Percentiles rank a stretch among this genome's conserved stretches.
Evolutionary conservation across 2,888 invertebrate species (phyloP).

Genomic region (Leptogaster cylindrica): DNA sequence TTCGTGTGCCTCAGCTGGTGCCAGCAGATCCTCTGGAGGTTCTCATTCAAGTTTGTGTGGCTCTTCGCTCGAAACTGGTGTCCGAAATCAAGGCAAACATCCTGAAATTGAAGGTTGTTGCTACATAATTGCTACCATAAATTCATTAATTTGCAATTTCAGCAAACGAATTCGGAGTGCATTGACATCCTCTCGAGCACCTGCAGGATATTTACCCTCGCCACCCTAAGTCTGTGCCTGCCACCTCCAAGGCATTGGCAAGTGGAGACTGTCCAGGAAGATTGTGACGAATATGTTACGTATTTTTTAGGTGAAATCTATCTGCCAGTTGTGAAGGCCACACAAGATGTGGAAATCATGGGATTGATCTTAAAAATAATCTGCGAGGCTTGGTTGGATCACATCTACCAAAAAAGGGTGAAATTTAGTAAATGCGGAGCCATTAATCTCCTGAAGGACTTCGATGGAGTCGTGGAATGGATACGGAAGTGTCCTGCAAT

Average conservation of each 20-base stretch:
- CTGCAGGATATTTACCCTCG: slow-evolving; percentile 77
- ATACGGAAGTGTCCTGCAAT: slow-evolving; percentile 69
- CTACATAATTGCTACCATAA: no score
- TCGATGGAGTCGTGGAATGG: slow-evolving; percentile 80
- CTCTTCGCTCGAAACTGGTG: slow-evolving; percentile 79
- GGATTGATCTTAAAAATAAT: slow-evolving; percentile 81
- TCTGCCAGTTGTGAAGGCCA: slow-evolving; percentile 78
- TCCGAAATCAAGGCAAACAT: slow-evolving; percentile 80
- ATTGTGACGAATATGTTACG: slow-evolving; percentile 71
- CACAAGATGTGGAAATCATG: slow-evolving; percentile 73
- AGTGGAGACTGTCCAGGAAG: slow-evolving; percentile 61
- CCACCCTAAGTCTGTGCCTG: slow-evolving; percentile 83
- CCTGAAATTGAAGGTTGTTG: slow-evolving; percentile 78
- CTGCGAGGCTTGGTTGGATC: slow-evolving; percentile 88
- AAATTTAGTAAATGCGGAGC: slow-evolving; percentile 84
- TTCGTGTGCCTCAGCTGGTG: slow-evolving; percentile 55
- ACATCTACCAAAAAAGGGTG: slow-evolving; percentile 80
- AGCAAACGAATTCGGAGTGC: slow-evolving; percentile 77
- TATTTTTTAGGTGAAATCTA: slow-evolving; percentile 77
- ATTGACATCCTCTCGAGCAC: slow-evolving; percentile 74
- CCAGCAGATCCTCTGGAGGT: slow-evolving; percentile 70
- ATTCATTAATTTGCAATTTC: not conserved
- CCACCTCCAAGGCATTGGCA: slow-evolving; percentile 75
- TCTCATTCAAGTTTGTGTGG: slow-evolving; percentile 79
- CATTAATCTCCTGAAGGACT: slow-evolving; percentile 79